These are phyloP conservation scores for Aporophyla nigra DNA, from an alignment of 2,888 invertebrate genomes.

Conservation along the genomic window DNA sequence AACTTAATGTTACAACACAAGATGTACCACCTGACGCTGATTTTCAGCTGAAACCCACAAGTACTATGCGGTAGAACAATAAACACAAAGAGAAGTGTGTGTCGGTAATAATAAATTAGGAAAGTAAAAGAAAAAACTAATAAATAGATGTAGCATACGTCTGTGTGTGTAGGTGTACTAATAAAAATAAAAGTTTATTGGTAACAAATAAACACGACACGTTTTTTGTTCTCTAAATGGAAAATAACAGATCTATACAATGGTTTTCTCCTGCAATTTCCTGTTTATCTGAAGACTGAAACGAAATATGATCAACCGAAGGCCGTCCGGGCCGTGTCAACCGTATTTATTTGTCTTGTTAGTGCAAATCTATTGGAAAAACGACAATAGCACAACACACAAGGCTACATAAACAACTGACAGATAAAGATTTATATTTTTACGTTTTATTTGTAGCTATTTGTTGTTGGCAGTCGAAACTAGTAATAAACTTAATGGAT, in stretches of 20 bases:
- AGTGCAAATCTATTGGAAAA: conserved; percentile 85
- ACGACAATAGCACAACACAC: conserved; percentile 74
- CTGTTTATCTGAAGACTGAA: conserved; percentile 75
- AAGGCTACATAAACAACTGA: conserved; percentile 67
- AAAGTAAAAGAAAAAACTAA: too few species aligned
- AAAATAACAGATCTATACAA: conserved; percentile 57
- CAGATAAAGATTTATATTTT: conserved; percentile 67
- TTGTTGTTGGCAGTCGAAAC: conserved; percentile 46
- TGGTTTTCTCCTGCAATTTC: conserved; percentile 72
- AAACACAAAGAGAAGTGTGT: too few species aligned
- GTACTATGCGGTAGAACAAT: too few species aligned
- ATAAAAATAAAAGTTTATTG: conserved; percentile 32
- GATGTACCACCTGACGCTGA: too few species aligned
- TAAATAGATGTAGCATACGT: too few species aligned
- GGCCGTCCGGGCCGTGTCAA: conserved; percentile 67
- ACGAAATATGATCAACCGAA: conserved; percentile 81
- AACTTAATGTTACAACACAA: too few species aligned
- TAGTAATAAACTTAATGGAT: conserved; percentile 55
- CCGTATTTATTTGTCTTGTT: conserved; percentile 84
- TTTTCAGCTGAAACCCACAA: too few species aligned
- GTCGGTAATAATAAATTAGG: too few species aligned
- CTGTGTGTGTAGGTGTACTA: too few species aligned
- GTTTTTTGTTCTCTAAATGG: conserved; percentile 46
- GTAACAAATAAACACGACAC: conserved; percentile 45
- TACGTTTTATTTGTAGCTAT: conserved; percentile 57